Conservation (phyloP, 2,113 vertebrate species). For the Oreochromis tanganicae region DNA sequence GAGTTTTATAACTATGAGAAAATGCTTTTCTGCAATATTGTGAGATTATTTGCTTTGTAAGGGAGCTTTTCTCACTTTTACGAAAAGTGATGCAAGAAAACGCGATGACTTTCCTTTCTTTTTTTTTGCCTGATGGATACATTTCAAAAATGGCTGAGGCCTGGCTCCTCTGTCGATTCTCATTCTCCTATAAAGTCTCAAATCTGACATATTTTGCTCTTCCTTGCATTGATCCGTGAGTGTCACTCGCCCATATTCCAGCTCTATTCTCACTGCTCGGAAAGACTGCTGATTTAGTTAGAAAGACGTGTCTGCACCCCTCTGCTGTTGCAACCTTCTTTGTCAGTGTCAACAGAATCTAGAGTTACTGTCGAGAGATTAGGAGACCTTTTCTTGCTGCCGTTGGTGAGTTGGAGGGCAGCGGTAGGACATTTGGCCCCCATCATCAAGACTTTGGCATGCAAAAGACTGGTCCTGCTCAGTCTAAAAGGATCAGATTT, state of each 20-base stretch:
- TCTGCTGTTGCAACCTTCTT: constrained; percentile 31
- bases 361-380: constrained; percentile 59
- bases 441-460: constrained; percentile 59
- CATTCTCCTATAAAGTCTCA: constrained; percentile 27
- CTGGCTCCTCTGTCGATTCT: constrained; percentile 20
- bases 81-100: background rate
- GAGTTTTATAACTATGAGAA: background rate
- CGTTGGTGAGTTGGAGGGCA: constrained; percentile 58
- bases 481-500: constrained; percentile 70
- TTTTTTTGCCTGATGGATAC: background rate
- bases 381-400: constrained; percentile 54
- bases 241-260: background rate
- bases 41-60: background rate
- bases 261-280: constrained; percentile 13
- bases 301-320: background rate
- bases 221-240: constrained; percentile 18
- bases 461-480: constrained; percentile 47
- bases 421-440: constrained; percentile 43
- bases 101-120: background rate
- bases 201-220: constrained; percentile 24
- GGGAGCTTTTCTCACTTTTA: background rate
- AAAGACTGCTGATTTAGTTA: constrained; percentile 43
- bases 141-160: background rate
- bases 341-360: constrained; percentile 67
- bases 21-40: background rate